A percentile compares a stretch with the other conserved stretches of the same genome.
Evolutionary conservation across 2,113 vertebrate species (phyloP).

Genomic region (Tetraodon nigroviridis): DNA sequence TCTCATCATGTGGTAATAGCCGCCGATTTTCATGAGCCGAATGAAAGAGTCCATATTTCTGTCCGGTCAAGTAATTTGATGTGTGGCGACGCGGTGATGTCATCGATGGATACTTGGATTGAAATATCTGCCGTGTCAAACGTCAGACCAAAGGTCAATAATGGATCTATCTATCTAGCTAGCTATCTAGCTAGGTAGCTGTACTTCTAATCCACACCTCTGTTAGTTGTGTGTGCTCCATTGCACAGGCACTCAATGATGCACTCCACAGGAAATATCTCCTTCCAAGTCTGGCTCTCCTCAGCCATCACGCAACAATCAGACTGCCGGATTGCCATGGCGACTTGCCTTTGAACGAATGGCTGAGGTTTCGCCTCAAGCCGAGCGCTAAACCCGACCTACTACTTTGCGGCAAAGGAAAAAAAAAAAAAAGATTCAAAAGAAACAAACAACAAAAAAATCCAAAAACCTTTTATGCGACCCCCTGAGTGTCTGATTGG

Average conservation of each 20-base stretch:
- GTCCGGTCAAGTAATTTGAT: conserved; percentile 1
- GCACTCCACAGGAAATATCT: conserved; percentile 49
- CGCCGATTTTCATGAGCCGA: not conserved
- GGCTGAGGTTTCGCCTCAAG: conserved; percentile 51
- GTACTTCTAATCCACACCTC: no score
- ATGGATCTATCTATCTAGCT: not conserved
- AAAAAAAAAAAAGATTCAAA: no score
- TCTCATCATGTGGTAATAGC: conserved; percentile 16
- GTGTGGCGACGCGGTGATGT: not conserved
- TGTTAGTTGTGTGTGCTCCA: conserved; percentile 12
- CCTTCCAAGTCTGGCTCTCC: conserved; percentile 21
- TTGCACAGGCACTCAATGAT: conserved; percentile 41
- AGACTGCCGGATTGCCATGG: conserved; percentile 53
- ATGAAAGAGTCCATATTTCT: not conserved
- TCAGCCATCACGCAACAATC: conserved; percentile 41
- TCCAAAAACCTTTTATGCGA: no score
- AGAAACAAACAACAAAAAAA: no score
- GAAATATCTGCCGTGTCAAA: conserved; percentile 27
- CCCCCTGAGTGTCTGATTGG: conserved; percentile 20
- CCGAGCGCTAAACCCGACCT: conserved; percentile 33
- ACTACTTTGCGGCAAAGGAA: conserved; percentile 13
- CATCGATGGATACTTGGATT: conserved; percentile 12
- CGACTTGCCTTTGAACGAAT: conserved; percentile 49
- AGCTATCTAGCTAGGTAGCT: not conserved
- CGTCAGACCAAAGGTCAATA: conserved; percentile 17